phyloP scores from a whole-genome alignment of 2,888 invertebrate species.

The Diogma glabrata region DNA sequence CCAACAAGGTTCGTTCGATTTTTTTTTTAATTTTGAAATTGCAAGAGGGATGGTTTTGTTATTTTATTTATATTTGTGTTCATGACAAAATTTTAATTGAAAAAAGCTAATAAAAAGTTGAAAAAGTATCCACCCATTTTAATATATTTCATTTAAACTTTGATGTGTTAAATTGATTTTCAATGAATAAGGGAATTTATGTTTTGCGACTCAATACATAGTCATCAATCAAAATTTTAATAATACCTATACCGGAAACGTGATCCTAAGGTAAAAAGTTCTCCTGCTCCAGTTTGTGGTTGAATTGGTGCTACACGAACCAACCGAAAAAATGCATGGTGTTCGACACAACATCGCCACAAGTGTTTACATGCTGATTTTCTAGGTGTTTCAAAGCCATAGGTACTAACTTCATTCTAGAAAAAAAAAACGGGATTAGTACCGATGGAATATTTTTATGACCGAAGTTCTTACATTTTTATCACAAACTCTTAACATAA shows the following conservation, averaged over 20 bases:
- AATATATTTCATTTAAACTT: background rate
- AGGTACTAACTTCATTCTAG: slow-evolving; percentile 90
- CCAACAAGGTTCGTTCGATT: too few species aligned
- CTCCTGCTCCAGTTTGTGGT: slow-evolving; percentile 47
- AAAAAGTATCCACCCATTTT: background rate
- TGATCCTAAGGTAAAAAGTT: slow-evolving; percentile 66
- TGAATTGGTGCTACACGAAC: slow-evolving; percentile 64
- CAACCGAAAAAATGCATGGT: slow-evolving; percentile 84
- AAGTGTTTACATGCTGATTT: slow-evolving; percentile 88
- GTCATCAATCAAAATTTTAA: slow-evolving; percentile 4
- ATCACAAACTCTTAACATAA: slow-evolving; percentile 91
- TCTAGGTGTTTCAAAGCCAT: slow-evolving; percentile 88
- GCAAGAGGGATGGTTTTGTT: too few species aligned
- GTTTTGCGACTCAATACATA: background rate
- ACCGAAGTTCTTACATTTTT: slow-evolving; percentile 66
- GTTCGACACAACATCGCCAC: slow-evolving; percentile 93
- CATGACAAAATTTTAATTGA: too few species aligned
- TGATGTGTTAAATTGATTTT: background rate
- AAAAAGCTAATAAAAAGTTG: background rate
- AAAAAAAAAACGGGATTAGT: slow-evolving; percentile 16
- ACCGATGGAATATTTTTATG: background rate
- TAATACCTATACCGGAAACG: slow-evolving; percentile 65
- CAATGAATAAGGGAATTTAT: background rate
- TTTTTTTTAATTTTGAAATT: too few species aligned
- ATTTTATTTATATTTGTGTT: too few species aligned